These are phyloP conservation scores for Knipowitschia caucasica DNA, from an alignment of 2,797 vertebrate genomes.

Conservation along the genomic window DNA sequence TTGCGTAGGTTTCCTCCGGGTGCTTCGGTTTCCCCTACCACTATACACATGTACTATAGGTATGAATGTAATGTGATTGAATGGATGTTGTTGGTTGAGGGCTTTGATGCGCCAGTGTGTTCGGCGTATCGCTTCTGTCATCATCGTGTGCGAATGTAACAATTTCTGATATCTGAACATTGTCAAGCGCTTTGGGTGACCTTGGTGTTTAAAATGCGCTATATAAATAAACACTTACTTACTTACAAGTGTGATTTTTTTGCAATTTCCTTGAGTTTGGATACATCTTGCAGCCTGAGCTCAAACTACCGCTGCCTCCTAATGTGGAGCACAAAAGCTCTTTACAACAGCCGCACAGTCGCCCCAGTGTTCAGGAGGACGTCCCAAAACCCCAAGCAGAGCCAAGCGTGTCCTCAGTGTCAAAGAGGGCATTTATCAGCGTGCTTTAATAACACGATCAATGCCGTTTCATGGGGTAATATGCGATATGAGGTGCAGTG, in stretches of 20 bases:
- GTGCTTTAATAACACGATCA: conserved; percentile 73
- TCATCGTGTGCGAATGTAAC: too few relatives aligned
- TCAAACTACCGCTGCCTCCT: conserved; percentile 56
- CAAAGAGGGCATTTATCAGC: conserved; percentile 71
- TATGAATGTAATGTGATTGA: too few relatives aligned
- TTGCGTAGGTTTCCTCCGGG: too few relatives aligned
- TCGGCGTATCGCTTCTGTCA: too few relatives aligned
- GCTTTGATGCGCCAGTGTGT: too few relatives aligned
- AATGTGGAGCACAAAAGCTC: conserved; percentile 58
- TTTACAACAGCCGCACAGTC: conserved; percentile 57
- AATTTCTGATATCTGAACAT: too few relatives aligned
- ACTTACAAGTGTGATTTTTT: too few relatives aligned
- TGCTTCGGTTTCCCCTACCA: too few relatives aligned
- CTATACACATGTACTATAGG: too few relatives aligned
- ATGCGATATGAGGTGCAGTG: conserved; percentile 56
- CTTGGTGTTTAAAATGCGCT: background rate
- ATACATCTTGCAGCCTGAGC: background rate
- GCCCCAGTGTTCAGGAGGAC: conserved; percentile 54
- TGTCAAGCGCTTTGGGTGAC: too few relatives aligned
- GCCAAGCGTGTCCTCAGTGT: conserved; percentile 68
- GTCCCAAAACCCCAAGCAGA: conserved; percentile 43
- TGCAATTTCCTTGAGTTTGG: background rate
- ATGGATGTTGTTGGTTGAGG: too few relatives aligned
- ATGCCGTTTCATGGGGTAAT: conserved; percentile 66
- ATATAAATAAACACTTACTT: too few relatives aligned